Conservation (phyloP, 1,140 invertebrate genomes). For the Rhopalosiphum padi region DNA sequence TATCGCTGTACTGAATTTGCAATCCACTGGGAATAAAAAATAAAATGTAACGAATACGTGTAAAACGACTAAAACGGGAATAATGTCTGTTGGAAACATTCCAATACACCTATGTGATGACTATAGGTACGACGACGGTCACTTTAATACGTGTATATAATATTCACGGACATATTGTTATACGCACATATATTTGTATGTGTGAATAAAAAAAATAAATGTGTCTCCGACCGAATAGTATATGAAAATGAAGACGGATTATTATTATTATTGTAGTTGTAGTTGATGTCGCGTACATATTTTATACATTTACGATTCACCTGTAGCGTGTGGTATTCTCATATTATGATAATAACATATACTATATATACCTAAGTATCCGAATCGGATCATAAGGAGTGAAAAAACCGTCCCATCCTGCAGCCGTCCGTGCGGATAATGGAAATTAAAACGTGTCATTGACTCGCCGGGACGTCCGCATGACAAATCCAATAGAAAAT, state of each 20-base stretch:
- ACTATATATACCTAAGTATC: not conserved
- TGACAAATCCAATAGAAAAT: not conserved
- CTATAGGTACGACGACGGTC: not conserved
- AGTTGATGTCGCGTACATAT: not conserved
- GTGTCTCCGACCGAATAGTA: not conserved
- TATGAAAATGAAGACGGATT: constrained; percentile 34
- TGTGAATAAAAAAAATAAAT: constrained; percentile 2
- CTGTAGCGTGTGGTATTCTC: not conserved
- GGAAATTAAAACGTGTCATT: constrained; percentile 30
- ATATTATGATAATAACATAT: not conserved
- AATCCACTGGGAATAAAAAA: not conserved
- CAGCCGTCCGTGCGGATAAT: not conserved
- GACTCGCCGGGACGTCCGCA: not conserved
- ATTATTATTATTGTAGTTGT: not conserved
- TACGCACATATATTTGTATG: not conserved
- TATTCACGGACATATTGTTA: constrained; percentile 20
- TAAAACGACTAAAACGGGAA: constrained; percentile 5
- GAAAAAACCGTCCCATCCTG: not conserved
- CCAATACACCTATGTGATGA: not conserved
- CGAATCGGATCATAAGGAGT: constrained; percentile 11
- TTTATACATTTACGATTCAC: not conserved
- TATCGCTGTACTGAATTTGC: not conserved
- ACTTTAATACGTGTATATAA: not conserved
- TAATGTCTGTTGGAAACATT: not conserved
- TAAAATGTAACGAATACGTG: not conserved